Evolutionary conservation across 2,113 vertebrate species (phyloP).

Genomic region (Bufo bufo): DNA sequence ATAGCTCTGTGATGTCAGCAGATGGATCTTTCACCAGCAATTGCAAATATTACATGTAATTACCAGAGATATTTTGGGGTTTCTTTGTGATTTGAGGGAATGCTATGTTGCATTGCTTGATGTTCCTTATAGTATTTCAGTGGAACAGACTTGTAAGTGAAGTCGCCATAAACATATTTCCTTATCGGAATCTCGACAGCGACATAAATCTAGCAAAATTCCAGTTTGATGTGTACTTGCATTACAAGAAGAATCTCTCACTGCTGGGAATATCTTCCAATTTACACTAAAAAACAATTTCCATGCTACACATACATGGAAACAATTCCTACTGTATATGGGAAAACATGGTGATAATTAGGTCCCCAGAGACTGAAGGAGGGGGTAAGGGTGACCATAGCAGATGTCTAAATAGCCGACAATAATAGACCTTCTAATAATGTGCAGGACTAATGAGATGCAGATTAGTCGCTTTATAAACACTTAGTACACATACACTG

Average conservation of each 20-base stretch:
- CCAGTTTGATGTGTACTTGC: background rate
- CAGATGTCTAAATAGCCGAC: background rate
- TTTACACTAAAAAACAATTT: conserved; percentile 21
- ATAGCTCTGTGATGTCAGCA: no score
- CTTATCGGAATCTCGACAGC: background rate
- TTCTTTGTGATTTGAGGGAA: no score
- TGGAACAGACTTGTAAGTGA: background rate
- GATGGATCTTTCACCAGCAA: no score
- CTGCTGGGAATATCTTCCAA: background rate
- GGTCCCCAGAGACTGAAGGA: background rate
- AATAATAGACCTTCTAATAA: conserved; percentile 17
- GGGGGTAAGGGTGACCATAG: background rate
- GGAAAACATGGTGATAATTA: conserved; percentile 16
- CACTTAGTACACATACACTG: background rate
- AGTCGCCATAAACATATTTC: background rate
- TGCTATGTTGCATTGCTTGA: no score
- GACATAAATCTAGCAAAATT: background rate
- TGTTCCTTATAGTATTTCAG: background rate
- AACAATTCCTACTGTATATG: background rate
- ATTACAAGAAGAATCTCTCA: background rate
- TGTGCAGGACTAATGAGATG: background rate
- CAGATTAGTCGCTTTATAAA: background rate
- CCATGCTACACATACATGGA: conserved; percentile 10
- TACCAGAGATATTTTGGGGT: no score
- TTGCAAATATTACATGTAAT: no score